A percentile compares a stretch with the other conserved stretches of the same genome.
Conservation (phyloP, 2,113 vertebrate species). For the Cryptomyrus ogoouensis region DNA sequence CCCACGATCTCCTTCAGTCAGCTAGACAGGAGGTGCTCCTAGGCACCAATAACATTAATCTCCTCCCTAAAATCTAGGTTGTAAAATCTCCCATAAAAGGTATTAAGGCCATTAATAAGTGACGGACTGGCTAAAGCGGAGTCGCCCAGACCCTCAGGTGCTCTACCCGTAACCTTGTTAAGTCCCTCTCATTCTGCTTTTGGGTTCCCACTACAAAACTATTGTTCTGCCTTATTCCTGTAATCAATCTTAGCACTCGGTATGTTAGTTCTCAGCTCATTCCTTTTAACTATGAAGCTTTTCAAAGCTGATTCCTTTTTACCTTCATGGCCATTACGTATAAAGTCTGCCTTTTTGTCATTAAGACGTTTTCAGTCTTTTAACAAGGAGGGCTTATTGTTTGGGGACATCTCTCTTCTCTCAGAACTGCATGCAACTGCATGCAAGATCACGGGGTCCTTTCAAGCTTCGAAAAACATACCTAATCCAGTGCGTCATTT, state of each 20-base stretch:
- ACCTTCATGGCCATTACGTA: background rate
- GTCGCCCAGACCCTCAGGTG: background rate
- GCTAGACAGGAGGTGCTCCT: background rate
- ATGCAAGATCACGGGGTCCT: background rate
- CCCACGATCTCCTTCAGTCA: background rate
- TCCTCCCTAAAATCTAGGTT: background rate
- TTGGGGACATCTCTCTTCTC: background rate
- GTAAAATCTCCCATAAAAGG: background rate
- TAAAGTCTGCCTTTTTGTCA: background rate
- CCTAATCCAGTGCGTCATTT: background rate
- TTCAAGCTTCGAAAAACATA: background rate
- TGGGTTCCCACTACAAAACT: background rate
- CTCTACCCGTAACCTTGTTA: background rate
- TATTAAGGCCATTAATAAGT: background rate
- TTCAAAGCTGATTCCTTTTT: background rate
- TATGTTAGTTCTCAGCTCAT: background rate
- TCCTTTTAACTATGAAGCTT: background rate
- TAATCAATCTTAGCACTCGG: background rate
- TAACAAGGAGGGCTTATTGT: background rate
- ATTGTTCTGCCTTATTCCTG: background rate
- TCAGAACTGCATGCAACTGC: background rate
- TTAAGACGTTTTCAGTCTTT: background rate
- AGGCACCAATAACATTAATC: background rate
- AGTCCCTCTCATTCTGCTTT: background rate
- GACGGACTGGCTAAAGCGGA: background rate